Evolutionary conservation across 2,113 vertebrate species (phyloP), one percentile per base, ranked within the genome.

Genomic region (Rhadina sibilatrix): DNA sequence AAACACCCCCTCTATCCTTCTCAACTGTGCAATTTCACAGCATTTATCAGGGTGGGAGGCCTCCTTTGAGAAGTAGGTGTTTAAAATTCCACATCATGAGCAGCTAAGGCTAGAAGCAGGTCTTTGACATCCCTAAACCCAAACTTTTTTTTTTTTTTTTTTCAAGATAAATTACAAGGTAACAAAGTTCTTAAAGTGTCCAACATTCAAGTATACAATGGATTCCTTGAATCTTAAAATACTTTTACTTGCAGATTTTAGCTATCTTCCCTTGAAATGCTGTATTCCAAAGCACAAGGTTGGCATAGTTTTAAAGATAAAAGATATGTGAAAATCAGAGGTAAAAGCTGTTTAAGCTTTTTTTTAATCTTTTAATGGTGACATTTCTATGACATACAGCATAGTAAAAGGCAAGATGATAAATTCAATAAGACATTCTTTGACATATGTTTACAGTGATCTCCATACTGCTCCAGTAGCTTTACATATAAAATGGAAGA

Each of bases 191-290:
- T 49, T 9, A 2, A 38, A 52, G 12, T 12, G 14, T 27, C 16
- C 9, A 16, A n/a, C 30, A 40, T 9, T 16, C 25, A 54, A 49
- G 23, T 5, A 65, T 3, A 35, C 1, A 0, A 37, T 12, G 11
- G 5, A 59, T 31, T 83, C 21, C 38, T 83, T 24, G 14, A 2
- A 4, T 23, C 27, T n/a, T 66, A 46, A 37, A 53, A 31, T 28
- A 6, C 5, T 89, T 83, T 65, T 27, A 56, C 10, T n/a, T 37
- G n/a, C 21, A 31, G 27, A 61, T 38, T 80, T 80, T 20, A 42
- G 30, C 21, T 56, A 42, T 18, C n/a, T 61, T 42, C 37, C 49
- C 16, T 15, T 61, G 40, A 56, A 88, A 63, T 28, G 10, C 15
- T 72, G 9, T 11, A 61, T 35, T 59, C 11, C 20, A 74, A 91